Conservation (phyloP, 1,140 invertebrate species). For the Tyrophagus putrescentiae region DNA sequence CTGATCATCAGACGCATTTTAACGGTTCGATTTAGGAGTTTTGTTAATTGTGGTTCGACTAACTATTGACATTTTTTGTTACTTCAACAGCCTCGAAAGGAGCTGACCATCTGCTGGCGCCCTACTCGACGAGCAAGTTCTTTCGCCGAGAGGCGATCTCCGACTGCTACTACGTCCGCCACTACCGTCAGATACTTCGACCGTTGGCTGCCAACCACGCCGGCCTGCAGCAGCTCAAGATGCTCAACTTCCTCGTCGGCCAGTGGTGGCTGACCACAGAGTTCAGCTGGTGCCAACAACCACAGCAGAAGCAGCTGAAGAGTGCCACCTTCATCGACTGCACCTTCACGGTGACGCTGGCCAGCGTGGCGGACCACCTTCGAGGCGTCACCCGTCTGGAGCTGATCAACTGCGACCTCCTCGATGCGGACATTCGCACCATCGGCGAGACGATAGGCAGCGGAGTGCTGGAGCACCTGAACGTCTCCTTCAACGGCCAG, state of each 20-base stretch:
- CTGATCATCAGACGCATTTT: not conserved
- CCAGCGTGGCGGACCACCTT: not conserved
- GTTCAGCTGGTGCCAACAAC: not conserved
- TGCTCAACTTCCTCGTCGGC: slow-evolving; percentile 7
- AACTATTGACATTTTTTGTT: too few relatives aligned
- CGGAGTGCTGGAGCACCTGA: not conserved
- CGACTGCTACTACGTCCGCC: slow-evolving; percentile 5
- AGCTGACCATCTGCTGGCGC: not conserved
- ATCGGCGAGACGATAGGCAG: not conserved
- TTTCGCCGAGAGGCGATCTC: not conserved
- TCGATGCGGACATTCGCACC: not conserved
- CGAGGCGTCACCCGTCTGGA: not conserved
- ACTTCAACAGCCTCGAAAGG: not conserved
- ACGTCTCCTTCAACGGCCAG: not conserved
- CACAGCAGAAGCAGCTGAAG: too few relatives aligned
- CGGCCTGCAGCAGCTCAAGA: not conserved
- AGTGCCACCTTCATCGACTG: not conserved
- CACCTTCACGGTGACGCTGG: not conserved
- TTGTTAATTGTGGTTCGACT: too few relatives aligned
- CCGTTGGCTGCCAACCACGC: not conserved
- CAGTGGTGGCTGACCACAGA: not conserved
- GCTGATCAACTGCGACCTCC: not conserved
- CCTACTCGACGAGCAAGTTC: not conserved
- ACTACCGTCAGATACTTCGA: not conserved
- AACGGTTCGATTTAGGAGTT: too few relatives aligned